Evolutionary conservation across 2,888 invertebrate genomes (phyloP).

Genomic region (Trilocha varians): DNA sequence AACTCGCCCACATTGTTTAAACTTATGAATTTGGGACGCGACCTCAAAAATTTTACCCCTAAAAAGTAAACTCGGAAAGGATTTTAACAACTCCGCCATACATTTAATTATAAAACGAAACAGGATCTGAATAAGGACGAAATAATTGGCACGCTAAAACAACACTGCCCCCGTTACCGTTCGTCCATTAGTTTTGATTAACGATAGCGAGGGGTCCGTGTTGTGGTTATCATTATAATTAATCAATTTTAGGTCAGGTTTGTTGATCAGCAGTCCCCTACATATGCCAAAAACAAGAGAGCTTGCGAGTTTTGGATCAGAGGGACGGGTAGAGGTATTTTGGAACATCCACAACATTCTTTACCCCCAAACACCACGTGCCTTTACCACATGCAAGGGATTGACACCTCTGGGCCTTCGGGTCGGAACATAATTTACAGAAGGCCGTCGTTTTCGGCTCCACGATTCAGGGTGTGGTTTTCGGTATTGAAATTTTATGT

Average conservation of each 20-base stretch:
- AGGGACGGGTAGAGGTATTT: slow-evolving; percentile 83
- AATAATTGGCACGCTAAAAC: background rate
- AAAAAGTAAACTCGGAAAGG: slow-evolving; percentile 7
- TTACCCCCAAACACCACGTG: slow-evolving; percentile 91
- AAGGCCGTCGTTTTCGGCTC: slow-evolving; percentile 74
- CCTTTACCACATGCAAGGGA: slow-evolving; percentile 84
- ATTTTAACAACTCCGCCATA: slow-evolving; percentile 4
- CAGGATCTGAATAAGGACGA: background rate
- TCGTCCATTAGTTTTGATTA: slow-evolving; percentile 19
- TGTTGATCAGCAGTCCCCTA: slow-evolving; percentile 87
- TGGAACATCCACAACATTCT: slow-evolving; percentile 89
- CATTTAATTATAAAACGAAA: slow-evolving; percentile 7
- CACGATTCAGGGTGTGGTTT: slow-evolving; percentile 87
- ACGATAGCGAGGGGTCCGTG: slow-evolving; percentile 19
- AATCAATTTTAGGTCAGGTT: slow-evolving; percentile 80
- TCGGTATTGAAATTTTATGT: slow-evolving; percentile 90
- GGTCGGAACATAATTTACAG: slow-evolving; percentile 70
- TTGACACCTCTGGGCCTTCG: slow-evolving; percentile 75
- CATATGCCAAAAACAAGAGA: slow-evolving; percentile 88
- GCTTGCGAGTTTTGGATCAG: slow-evolving; percentile 90
- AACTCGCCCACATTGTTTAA: slow-evolving; percentile 46
- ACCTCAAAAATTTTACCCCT: slow-evolving; percentile 20
- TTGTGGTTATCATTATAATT: slow-evolving; percentile 29
- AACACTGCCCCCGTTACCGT: background rate
- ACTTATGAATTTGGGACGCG: slow-evolving; percentile 42